Evolutionary conservation across 2,888 invertebrate genomes (phyloP), one percentile per base, ranked within the genome.

Genomic region (Nomada hirtipes): DNA sequence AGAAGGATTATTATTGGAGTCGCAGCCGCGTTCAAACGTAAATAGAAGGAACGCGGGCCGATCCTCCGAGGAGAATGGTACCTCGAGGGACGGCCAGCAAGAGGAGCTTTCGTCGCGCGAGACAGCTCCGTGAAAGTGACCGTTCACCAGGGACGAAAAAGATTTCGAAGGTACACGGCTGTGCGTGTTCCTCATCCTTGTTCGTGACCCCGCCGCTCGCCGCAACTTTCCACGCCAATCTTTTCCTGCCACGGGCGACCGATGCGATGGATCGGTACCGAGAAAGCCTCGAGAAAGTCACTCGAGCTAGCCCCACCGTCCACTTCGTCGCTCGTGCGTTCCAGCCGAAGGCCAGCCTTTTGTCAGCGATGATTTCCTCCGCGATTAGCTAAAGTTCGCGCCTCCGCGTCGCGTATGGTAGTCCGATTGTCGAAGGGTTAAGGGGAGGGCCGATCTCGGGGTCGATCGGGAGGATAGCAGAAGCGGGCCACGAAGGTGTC

Each of bases 41-140:
- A 20, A 10, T 9, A 53, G 20, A 53, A 52, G 52, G 20, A 20
- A 13, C 20, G n/a, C 9, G 0, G 53, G 0, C 23, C 23, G 57
- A 20, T 13, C 13, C 23, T 9, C 13, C 13, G 20, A 26, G 15
- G 50, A 23, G 36, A 50, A 50, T 9, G 59, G 15, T 13, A 3
- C 15, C 23, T 50, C 65, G 55, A 44, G 57, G n/a, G 63, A 44
- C 64, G 76, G 57, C 4, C 52, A 53, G 11, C 36, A 11, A 20
- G 68, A 18, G 47, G 76, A 84, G 86, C 86, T 86, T 86, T 84
- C 82, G 67, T 74, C 69, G 67, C 59, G 59, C 57, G 79, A 55
- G 83, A 83, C 79, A 85, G 87, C 83, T 78, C 83, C 81, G 87
- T 81, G 87, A 87, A 87, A 87, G 87, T 79, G 65, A 76, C 80